Conservation (phyloP, 2,113 vertebrate genomes). For the Struthio camelus region DNA sequence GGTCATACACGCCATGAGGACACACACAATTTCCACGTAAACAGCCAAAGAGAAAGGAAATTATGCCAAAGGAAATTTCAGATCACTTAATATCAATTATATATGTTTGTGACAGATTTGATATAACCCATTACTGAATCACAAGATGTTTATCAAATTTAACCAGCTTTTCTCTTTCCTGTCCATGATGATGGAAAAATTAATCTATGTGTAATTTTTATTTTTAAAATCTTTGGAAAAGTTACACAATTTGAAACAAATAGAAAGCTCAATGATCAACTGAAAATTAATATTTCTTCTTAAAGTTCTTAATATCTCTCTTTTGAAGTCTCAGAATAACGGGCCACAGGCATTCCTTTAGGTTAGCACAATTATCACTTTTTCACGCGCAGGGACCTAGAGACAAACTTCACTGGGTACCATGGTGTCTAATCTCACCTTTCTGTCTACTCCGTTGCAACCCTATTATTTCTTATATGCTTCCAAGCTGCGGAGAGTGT, state of each 20-base stretch:
- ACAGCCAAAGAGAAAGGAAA: background rate
- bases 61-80: background rate
- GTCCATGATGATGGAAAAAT: background rate
- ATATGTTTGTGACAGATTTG: background rate
- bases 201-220: background rate
- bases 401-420: background rate
- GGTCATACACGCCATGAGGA: background rate
- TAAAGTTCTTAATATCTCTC: background rate
- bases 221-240: background rate
- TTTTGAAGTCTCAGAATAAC: background rate
- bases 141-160: background rate
- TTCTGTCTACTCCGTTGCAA: background rate
- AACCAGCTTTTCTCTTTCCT: background rate
- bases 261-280: background rate
- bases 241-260: background rate
- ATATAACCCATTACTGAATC: background rate
- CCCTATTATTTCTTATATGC: background rate
- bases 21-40: background rate
- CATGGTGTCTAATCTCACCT: background rate
- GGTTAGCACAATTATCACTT: background rate
- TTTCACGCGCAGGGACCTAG: background rate
- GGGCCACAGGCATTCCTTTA: background rate
- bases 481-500: background rate
- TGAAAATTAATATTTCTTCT: background rate
- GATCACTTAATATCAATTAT: background rate